Conservation (phyloP, 1,140 invertebrate species). For the Pomacea maculata region DNA sequence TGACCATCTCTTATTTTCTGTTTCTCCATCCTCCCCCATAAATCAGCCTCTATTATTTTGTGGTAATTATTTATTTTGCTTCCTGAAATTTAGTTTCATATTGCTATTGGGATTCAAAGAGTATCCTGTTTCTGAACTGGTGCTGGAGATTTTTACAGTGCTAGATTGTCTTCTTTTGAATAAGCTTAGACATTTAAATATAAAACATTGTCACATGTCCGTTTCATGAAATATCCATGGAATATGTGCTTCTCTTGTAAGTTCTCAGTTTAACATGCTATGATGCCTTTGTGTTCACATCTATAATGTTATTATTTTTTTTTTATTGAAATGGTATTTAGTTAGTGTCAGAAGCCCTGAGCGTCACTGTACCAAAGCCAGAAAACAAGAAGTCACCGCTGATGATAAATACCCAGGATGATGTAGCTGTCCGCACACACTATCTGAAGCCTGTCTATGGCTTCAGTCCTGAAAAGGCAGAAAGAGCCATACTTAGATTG, state of each 20-base stretch:
- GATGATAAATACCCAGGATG: slow-evolving; percentile 58
- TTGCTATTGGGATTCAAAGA: no score
- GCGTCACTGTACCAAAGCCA: slow-evolving; percentile 42
- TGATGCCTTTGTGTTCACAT: not conserved
- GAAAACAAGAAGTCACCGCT: slow-evolving; percentile 46
- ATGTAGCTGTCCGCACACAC: slow-evolving; percentile 52
- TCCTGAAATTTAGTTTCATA: no score
- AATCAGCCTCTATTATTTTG: no score
- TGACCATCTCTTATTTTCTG: no score
- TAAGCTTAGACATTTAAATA: no score
- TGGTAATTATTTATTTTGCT: no score
- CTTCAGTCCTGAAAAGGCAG: slow-evolving; percentile 58
- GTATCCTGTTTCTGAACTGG: no score
- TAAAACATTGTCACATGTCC: no score
- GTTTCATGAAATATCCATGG: no score
- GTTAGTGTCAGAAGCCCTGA: slow-evolving; percentile 50
- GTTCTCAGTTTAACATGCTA: not conserved
- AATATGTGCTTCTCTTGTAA: not conserved
- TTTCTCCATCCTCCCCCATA: no score
- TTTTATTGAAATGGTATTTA: slow-evolving; percentile 23
- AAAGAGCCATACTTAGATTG: slow-evolving; percentile 57
- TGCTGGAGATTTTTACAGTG: no score
- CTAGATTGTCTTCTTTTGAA: no score
- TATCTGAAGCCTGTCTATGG: slow-evolving; percentile 56
- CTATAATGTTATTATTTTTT: not conserved